Evolutionary conservation across 2,888 invertebrate genomes (phyloP).

Genomic region (Tanytarsus gracilentus): DNA sequence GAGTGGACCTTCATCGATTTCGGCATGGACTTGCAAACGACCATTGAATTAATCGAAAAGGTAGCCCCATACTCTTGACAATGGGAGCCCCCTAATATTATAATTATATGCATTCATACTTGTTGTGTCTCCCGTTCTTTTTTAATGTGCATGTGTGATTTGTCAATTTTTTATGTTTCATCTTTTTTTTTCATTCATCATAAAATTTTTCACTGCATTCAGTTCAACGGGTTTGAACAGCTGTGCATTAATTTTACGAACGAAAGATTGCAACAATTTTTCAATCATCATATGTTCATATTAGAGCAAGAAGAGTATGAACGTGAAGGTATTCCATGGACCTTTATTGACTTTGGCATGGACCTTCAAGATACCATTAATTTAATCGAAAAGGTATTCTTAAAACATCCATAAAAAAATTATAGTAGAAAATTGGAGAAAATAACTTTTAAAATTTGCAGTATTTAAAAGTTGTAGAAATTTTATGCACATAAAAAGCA

Average conservation of each 20-base stretch:
- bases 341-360: slow-evolving; percentile 92
- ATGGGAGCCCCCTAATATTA: no score
- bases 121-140: no score
- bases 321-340: slow-evolving; percentile 83
- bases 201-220: no score
- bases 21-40: slow-evolving; percentile 81
- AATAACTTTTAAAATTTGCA: not conserved
- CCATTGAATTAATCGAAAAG: slow-evolving; percentile 73
- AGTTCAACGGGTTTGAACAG: slow-evolving; percentile 93
- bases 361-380: slow-evolving; percentile 87
- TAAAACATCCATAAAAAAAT: slow-evolving; percentile 41
- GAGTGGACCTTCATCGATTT: slow-evolving; percentile 90
- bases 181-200: no score
- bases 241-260: slow-evolving; percentile 95
- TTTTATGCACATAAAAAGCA: not conserved
- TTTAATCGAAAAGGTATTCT: slow-evolving; percentile 72
- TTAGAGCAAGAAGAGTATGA: slow-evolving; percentile 94
- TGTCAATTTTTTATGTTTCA: no score
- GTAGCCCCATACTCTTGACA: no score
- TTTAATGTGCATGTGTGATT: no score
- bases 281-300: slow-evolving; percentile 94
- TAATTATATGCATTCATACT: no score
- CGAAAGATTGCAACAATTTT: slow-evolving; percentile 91
- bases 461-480: not conserved
- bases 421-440: not conserved